Percentiles rank a stretch among this genome's conserved stretches.
Conservation (phyloP, 2,888 invertebrate genomes). For the Selenia dentaria region DNA sequence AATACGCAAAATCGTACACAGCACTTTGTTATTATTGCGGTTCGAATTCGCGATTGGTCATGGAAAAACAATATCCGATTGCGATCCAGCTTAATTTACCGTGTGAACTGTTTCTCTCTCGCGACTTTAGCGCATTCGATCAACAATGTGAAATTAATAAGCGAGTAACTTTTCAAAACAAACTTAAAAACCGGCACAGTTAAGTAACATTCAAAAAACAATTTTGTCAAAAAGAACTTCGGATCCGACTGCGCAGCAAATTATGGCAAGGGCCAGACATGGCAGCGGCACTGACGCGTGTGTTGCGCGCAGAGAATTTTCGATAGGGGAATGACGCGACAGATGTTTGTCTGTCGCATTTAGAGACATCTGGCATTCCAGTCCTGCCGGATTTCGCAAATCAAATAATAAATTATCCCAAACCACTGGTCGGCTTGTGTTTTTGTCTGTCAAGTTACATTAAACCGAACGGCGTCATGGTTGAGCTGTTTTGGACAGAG, state of each 20-base stretch:
- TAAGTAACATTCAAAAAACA: slow-evolving; percentile 37
- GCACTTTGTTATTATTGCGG: slow-evolving; percentile 36
- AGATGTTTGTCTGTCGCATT: slow-evolving; percentile 53
- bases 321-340: slow-evolving; percentile 51
- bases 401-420: slow-evolving; percentile 30
- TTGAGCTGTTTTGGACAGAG: slow-evolving; percentile 24
- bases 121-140: too few relatives aligned
- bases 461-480: slow-evolving; percentile 19
- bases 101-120: slow-evolving; percentile 43
- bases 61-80: slow-evolving; percentile 48
- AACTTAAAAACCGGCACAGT: slow-evolving; percentile 20
- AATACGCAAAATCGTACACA: slow-evolving; percentile 34
- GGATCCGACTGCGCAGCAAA: slow-evolving; percentile 43
- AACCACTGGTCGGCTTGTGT: too few relatives aligned
- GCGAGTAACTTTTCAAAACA: slow-evolving; percentile 36
- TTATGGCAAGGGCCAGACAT: slow-evolving; percentile 41
- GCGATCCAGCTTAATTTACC: slow-evolving; percentile 45
- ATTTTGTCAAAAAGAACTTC: slow-evolving; percentile 36
- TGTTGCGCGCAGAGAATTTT: slow-evolving; percentile 25
- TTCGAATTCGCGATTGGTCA: slow-evolving; percentile 46
- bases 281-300: slow-evolving; percentile 11
- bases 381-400: slow-evolving; percentile 36
- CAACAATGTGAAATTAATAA: slow-evolving; percentile 30
- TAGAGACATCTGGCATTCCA: slow-evolving; percentile 43
- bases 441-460: slow-evolving; percentile 12